These are phyloP conservation scores for Molothrus aeneus DNA, from an alignment of 2,797 vertebrate species.

Conservation along the genomic window DNA sequence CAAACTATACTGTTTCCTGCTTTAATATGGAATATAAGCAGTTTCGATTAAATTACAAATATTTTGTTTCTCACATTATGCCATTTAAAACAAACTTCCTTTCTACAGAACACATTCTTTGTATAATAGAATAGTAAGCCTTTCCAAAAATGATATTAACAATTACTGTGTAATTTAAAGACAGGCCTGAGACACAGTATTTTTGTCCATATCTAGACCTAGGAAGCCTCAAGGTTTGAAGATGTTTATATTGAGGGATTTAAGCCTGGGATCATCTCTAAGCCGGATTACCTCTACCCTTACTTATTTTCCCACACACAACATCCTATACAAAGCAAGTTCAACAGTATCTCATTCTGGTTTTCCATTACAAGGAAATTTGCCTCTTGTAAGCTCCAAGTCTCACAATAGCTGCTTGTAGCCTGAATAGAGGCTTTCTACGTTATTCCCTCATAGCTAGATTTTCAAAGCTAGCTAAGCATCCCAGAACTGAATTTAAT, in stretches of 20 bases:
- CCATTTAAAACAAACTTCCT: conserved; percentile 47
- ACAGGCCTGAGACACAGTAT: not conserved
- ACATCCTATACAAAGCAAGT: not conserved
- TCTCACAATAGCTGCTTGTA: conserved; percentile 5
- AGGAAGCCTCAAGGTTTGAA: not conserved
- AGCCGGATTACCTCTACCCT: not conserved
- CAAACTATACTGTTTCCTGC: conserved; percentile 23
- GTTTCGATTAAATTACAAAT: not conserved
- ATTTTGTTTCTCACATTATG: conserved; percentile 23
- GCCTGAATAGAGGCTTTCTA: not conserved
- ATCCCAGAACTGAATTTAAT: not conserved
- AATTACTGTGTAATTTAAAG: not conserved
- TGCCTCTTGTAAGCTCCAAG: not conserved
- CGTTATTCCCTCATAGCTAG: not conserved
- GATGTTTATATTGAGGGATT: conserved; percentile 2
- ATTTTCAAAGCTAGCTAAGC: not conserved
- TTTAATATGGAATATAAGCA: not conserved
- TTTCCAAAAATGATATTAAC: conserved; percentile 16
- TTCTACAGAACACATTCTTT: conserved; percentile 13
- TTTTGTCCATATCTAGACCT: not conserved
- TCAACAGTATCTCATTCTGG: conserved; percentile 22
- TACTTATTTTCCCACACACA: conserved; percentile 6
- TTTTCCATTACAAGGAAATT: conserved; percentile 41
- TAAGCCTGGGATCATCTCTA: not conserved
- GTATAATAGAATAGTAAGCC: not conserved